A percentile compares a stretch with the other conserved stretches of the same genome.
Conservation (phyloP, 2,888 invertebrate species). For the Zygogramma bicolorata region DNA sequence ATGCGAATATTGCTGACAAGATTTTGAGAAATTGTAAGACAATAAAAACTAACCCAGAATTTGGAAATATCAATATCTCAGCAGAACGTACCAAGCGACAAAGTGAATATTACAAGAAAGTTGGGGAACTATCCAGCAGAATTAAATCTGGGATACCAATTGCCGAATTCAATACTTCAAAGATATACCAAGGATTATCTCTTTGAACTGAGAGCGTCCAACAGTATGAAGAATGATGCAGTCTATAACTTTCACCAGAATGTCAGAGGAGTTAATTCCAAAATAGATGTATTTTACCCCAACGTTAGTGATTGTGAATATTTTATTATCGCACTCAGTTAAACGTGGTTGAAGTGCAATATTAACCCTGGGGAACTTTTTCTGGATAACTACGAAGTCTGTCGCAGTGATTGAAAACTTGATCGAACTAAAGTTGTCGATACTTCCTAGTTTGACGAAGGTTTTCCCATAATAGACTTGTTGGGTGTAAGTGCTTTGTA, state of each 20-base stretch:
- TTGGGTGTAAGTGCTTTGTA: not conserved
- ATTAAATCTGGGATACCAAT: not conserved
- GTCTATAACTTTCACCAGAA: conserved; percentile 4
- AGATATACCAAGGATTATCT: not conserved
- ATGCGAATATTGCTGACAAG: not conserved
- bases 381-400: conserved; percentile 5
- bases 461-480: not conserved
- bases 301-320: conserved; percentile 6
- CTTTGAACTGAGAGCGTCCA: conserved; percentile 5
- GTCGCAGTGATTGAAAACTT: not conserved
- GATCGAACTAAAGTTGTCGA: not conserved
- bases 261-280: conserved; percentile 6
- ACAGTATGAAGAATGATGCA: not conserved
- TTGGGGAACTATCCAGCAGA: not conserved
- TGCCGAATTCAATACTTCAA: not conserved
- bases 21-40: not conserved
- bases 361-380: not conserved
- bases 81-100: not conserved
- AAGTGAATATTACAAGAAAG: not conserved
- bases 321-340: not conserved
- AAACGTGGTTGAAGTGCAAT: not conserved
- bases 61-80: not conserved
- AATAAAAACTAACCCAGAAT: not conserved
- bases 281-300: not conserved
- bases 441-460: not conserved